Percentiles rank a stretch among this genome's conserved stretches.
These are phyloP conservation scores for Tenrec ecaudatus DNA, from an alignment of 2,113 vertebrate species.

Conservation along the genomic window DNA sequence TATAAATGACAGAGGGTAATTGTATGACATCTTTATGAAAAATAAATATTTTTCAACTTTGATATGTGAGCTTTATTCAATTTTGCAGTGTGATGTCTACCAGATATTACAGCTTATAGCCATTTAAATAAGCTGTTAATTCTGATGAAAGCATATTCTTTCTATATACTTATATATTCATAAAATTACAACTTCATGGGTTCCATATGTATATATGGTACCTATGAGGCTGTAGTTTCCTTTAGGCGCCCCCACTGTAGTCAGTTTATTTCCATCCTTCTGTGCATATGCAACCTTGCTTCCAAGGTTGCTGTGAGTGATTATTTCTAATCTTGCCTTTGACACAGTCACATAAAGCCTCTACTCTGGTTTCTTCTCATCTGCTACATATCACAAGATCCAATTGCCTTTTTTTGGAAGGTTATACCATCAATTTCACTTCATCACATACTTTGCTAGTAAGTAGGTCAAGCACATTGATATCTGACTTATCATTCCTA, in stretches of 20 bases:
- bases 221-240: neutral
- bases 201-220: neutral
- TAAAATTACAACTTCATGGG: neutral
- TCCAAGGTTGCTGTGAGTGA: neutral
- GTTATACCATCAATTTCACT: neutral
- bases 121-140: constrained; percentile 9
- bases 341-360: neutral
- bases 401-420: neutral
- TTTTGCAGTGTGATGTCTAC: neutral
- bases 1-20: neutral
- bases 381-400: neutral
- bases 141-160: neutral
- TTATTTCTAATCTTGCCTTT: neutral
- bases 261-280: neutral
- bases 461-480: neutral
- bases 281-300: neutral
- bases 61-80: constrained; percentile 25
- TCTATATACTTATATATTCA: neutral
- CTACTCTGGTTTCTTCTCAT: neutral
- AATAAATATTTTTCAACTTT: constrained; percentile 17
- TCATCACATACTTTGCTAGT: neutral
- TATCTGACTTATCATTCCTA: neutral
- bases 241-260: neutral
- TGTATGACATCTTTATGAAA: neutral
- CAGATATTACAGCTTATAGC: neutral